Base-by-base conservation (phyloP, 1,140 invertebrate genomes). In the Amyelois transitella region DNA sequence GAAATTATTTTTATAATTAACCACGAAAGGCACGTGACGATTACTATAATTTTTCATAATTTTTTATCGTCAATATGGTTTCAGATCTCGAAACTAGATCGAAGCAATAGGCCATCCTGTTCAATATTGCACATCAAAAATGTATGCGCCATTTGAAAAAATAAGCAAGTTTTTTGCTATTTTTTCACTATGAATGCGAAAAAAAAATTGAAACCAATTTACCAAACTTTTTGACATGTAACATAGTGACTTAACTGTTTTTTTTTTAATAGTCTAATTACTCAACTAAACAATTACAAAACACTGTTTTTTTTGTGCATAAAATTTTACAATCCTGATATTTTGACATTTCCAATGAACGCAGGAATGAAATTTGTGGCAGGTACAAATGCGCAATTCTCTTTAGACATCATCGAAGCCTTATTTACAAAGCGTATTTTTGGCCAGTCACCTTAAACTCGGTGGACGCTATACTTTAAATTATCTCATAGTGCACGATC, bases 401-500 rank as follows among this genome's bases (percentile, higher is more conserved):
- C 10, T 28, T 22, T 22, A n/a, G 51, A 51, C 58, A 43, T n/a
- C 49, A 51, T 19, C 32, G 18, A 55, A 72, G 69, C 68, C 66
- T 22, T 77, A 81, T 81, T 44, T 81, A 84, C 83, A 84, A 81
- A 84, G 83, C 83, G 57, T 52, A 32, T 82, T 77, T 86, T 86
- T 86, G 83, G 83, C 79, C 73, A 76, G 58, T 75, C 71, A 78
- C 25, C 25, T 10, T 72, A 69, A 76, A 69, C 66, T 81, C 77
- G 79, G 79, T 82, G 76, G 81, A 78, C 21, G 14, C 14, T 24
- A 19, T 47, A 38, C 50, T 51, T 51, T 25, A 58, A 52, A 12
- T 19, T 54, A 51, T 53, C 24, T 56, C 32, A 8, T 52, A 66
- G 69, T 68, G 43, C 47, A 49, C n/a, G 32, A 72, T 70, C 72